Conservation (phyloP, 2,888 invertebrate genomes). For the Gisinianus flammeolus region DNA sequence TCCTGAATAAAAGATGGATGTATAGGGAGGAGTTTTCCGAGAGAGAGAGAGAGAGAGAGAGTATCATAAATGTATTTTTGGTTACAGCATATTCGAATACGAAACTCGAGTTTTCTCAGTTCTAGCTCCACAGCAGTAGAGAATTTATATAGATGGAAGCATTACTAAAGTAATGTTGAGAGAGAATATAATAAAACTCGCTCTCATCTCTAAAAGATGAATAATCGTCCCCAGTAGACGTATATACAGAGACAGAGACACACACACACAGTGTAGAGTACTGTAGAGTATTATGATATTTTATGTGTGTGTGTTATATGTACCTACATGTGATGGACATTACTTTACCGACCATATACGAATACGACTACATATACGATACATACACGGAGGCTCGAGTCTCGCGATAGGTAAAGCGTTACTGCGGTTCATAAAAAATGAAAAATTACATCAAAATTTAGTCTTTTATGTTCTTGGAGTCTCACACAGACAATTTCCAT, state of each 20-base stretch:
- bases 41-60: not conserved
- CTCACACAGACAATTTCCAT: conserved; percentile 38
- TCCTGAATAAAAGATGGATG: not conserved
- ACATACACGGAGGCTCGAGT: not conserved
- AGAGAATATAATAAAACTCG: conserved; percentile 34
- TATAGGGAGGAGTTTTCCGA: too few species aligned
- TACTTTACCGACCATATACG: not conserved
- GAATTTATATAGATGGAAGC: not conserved
- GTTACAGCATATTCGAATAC: not conserved
- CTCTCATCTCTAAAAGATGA: conserved; percentile 38
- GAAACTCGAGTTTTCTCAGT: not conserved
- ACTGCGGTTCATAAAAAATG: conserved; percentile 42
- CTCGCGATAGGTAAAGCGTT: conserved; percentile 19
- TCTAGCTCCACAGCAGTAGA: not conserved
- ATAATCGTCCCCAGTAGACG: conserved; percentile 38
- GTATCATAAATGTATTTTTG: not conserved
- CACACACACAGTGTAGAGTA: too few species aligned
- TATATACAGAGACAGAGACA: too few species aligned
- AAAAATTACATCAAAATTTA: conserved; percentile 41
- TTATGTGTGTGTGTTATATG: not conserved
- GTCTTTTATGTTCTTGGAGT: conserved; percentile 37
- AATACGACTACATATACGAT: not conserved
- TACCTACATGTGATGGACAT: not conserved
- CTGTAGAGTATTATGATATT: too few species aligned
- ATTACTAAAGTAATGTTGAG: conserved; percentile 25